These are phyloP conservation scores for Steinernema scapterisci DNA, from an alignment of 2,888 invertebrate genomes.

Conservation along the genomic window DNA sequence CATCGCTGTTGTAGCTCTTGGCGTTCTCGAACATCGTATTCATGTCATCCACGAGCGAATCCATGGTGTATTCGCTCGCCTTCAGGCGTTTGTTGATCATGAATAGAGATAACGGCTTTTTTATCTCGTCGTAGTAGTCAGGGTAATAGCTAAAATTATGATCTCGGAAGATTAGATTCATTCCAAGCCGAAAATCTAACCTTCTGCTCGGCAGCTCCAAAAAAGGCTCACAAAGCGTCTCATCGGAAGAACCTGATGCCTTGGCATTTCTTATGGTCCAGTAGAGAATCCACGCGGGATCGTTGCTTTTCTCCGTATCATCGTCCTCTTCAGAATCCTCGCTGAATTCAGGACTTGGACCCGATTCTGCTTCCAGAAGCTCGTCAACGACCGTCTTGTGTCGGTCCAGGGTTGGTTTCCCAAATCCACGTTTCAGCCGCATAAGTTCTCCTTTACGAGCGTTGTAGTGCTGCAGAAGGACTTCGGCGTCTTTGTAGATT, in stretches of 20 bases:
- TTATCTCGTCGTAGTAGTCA: conserved; percentile 95
- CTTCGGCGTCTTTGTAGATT: conserved; percentile 89
- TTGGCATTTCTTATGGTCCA: conserved; percentile 71
- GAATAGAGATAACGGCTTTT: conserved; percentile 88
- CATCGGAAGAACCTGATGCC: conserved; percentile 33
- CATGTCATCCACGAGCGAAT: conserved; percentile 88
- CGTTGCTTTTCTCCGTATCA: conserved; percentile 63
- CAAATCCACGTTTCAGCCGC: conserved; percentile 27
- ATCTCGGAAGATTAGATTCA: no score
- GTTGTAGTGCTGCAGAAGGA: conserved; percentile 79
- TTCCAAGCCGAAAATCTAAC: conserved; percentile 18
- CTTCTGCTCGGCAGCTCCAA: conserved; percentile 82
- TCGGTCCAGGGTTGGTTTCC: conserved; percentile 39
- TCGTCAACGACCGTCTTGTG: conserved; percentile 51
- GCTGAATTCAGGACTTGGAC: conserved; percentile 38
- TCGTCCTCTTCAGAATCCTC: conserved; percentile 74
- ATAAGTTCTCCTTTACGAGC: conserved; percentile 70
- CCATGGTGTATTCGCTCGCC: conserved; percentile 74
- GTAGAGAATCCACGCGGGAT: conserved; percentile 88
- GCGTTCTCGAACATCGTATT: conserved; percentile 97
- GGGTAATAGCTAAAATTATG: conserved; percentile 83
- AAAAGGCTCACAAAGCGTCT: conserved; percentile 85
- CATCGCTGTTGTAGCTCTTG: conserved; percentile 82
- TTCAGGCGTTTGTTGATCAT: conserved; percentile 75
- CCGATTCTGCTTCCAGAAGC: conserved; percentile 51